These are phyloP conservation scores for Melanotaenia boesemani DNA, from an alignment of 2,797 vertebrate species.

Conservation along the genomic window DNA sequence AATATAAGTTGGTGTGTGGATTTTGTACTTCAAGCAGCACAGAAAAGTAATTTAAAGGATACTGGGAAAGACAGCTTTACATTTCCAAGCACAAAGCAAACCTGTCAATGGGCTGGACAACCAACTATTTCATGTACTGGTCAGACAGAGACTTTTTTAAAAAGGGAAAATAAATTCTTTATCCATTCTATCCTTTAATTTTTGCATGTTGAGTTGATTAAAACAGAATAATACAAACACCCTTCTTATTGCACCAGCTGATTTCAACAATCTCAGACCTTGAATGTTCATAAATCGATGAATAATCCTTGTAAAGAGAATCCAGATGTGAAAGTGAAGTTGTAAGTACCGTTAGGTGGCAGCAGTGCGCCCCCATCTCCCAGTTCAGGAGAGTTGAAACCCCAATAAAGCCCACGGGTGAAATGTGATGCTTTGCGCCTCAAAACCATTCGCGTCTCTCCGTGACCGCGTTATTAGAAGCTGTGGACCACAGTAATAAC, in stretches of 20 bases:
- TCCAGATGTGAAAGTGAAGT: neutral
- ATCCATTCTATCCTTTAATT: neutral
- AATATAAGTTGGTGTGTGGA: too few relatives aligned
- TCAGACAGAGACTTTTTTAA: too few relatives aligned
- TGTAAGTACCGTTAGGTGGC: constrained; percentile 72
- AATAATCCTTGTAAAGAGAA: neutral
- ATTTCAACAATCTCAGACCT: too few relatives aligned
- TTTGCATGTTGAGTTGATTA: neutral
- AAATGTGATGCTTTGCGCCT: constrained; percentile 82
- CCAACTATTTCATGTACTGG: too few relatives aligned
- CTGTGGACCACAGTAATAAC: accelerated
- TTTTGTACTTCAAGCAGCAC: too few relatives aligned
- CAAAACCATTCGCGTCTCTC: constrained; percentile 64
- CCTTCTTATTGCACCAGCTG: too few relatives aligned
- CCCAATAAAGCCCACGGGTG: constrained; percentile 58
- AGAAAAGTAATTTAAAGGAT: too few relatives aligned
- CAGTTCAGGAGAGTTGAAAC: constrained; percentile 33
- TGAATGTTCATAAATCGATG: too few relatives aligned
- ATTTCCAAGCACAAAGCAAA: too few relatives aligned
- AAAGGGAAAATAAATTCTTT: neutral
- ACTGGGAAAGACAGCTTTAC: too few relatives aligned
- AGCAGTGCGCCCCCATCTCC: constrained; percentile 56
- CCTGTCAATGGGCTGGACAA: too few relatives aligned
- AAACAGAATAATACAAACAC: neutral
- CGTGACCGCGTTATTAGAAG: constrained; percentile 43